phyloP scores from a whole-genome alignment of 2,888 invertebrate genomes.

The Atethmia centrago region DNA sequence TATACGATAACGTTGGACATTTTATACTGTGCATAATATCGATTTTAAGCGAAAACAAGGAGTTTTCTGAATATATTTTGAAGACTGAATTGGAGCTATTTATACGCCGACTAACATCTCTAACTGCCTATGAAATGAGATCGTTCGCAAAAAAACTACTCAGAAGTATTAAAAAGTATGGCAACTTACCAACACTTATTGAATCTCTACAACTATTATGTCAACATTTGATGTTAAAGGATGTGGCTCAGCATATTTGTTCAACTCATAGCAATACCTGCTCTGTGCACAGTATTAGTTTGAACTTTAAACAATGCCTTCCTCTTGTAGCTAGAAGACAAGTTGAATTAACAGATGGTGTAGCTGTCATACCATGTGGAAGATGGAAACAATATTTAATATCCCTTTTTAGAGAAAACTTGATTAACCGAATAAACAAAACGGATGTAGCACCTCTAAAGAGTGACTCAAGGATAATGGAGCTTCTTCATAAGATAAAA shows the following conservation, averaged over 20 bases:
- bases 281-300: slow-evolving; percentile 75
- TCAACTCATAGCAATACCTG: slow-evolving; percentile 74
- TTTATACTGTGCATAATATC: slow-evolving; percentile 88
- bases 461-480: slow-evolving; percentile 81
- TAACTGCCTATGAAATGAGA: slow-evolving; percentile 81
- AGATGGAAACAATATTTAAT: slow-evolving; percentile 89
- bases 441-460: slow-evolving; percentile 73
- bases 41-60: slow-evolving; percentile 75
- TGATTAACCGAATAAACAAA: slow-evolving; percentile 77
- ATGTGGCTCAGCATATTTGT: slow-evolving; percentile 80
- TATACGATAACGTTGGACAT: slow-evolving; percentile 91
- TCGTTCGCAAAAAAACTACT: slow-evolving; percentile 82
- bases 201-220: slow-evolving; percentile 77
- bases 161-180: slow-evolving; percentile 75
- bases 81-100: slow-evolving; percentile 82
- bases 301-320: slow-evolving; percentile 90
- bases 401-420: slow-evolving; percentile 86
- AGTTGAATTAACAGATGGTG: slow-evolving; percentile 88
- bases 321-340: slow-evolving; percentile 88
- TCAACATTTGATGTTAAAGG: slow-evolving; percentile 80
- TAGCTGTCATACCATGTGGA: slow-evolving; percentile 89
- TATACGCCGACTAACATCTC: slow-evolving; percentile 71
- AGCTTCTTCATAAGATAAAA: slow-evolving; percentile 76
- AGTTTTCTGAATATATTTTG: slow-evolving; percentile 78
- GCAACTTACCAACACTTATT: slow-evolving; percentile 63